These are phyloP conservation scores for Parapristionchus giblindavisi DNA, from an alignment of 2,888 invertebrate species.

Conservation along the genomic window DNA sequence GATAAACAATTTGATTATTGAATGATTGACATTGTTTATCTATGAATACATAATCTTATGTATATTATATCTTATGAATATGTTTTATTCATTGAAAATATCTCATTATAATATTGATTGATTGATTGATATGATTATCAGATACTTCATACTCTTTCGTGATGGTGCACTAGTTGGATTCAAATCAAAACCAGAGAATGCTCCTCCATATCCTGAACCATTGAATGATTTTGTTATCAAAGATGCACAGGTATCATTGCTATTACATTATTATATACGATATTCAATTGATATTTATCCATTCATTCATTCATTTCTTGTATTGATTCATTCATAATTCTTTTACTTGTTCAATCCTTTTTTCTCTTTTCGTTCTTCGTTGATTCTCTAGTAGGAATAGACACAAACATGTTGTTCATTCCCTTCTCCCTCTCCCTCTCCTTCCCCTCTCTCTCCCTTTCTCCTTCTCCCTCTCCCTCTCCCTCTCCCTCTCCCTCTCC, in stretches of 20 bases:
- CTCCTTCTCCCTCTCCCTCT: not conserved
- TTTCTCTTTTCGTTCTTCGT: too few relatives aligned
- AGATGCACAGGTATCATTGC: constrained; percentile 74
- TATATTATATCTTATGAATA: too few relatives aligned
- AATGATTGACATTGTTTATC: too few relatives aligned
- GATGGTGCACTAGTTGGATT: constrained; percentile 95
- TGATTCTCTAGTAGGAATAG: too few relatives aligned
- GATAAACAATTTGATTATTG: too few relatives aligned
- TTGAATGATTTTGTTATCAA: constrained; percentile 97
- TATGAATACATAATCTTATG: too few relatives aligned
- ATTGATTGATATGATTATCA: too few relatives aligned
- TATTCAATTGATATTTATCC: constrained; percentile 13
- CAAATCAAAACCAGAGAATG: constrained; percentile 84
- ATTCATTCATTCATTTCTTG: not conserved
- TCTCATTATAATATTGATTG: too few relatives aligned
- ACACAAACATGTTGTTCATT: not conserved
- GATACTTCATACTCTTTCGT: constrained; percentile 89
- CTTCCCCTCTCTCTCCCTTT: not conserved
- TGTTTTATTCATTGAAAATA: too few relatives aligned
- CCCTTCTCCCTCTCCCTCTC: not conserved
- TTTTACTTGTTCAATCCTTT: too few relatives aligned
- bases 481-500: not conserved
- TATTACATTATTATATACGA: not conserved
- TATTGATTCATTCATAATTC: too few relatives aligned
- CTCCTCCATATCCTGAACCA: constrained; percentile 77